Evolutionary conservation across 2,888 invertebrate genomes (phyloP).

Genomic region (Pseudococcus jackbeardsleyi): DNA sequence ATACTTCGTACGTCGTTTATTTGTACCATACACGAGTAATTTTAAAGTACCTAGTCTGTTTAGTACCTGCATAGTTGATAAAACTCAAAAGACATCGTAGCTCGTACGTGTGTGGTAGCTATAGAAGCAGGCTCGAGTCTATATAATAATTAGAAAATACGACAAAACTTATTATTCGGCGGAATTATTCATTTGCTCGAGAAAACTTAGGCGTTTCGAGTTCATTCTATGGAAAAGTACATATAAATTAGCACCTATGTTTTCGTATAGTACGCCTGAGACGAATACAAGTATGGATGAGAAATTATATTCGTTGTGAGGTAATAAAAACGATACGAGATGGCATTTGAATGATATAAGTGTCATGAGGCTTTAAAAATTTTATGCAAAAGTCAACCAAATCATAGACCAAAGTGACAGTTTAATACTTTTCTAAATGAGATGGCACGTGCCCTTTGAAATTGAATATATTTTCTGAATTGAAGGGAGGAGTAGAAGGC

Average conservation of each 20-base stretch:
- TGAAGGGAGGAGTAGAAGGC: too few relatives aligned
- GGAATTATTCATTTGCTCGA: not conserved
- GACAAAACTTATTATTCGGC: not conserved
- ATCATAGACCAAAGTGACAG: too few relatives aligned
- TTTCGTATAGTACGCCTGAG: not conserved
- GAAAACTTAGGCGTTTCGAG: not conserved
- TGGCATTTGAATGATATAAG: not conserved
- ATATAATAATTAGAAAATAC: constrained; percentile 8
- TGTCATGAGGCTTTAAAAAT: not conserved
- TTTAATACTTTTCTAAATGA: too few relatives aligned
- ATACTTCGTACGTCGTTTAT: not conserved
- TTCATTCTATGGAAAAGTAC: not conserved
- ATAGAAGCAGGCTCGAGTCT: not conserved
- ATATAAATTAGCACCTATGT: not conserved
- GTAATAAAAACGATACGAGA: not conserved
- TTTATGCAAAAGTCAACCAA: too few relatives aligned
- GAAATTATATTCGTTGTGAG: not conserved
- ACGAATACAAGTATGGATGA: not conserved
- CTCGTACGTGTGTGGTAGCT: not conserved
- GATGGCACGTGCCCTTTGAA: too few relatives aligned
- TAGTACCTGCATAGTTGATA: not conserved
- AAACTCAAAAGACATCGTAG: not conserved
- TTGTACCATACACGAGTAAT: not conserved
- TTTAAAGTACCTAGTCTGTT: not conserved
- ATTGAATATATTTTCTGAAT: too few relatives aligned